Percentiles rank a stretch among this genome's conserved stretches.
Conservation (phyloP, 92 coral and sea anemone species). For the Hydrozoanthus gracilis region DNA sequence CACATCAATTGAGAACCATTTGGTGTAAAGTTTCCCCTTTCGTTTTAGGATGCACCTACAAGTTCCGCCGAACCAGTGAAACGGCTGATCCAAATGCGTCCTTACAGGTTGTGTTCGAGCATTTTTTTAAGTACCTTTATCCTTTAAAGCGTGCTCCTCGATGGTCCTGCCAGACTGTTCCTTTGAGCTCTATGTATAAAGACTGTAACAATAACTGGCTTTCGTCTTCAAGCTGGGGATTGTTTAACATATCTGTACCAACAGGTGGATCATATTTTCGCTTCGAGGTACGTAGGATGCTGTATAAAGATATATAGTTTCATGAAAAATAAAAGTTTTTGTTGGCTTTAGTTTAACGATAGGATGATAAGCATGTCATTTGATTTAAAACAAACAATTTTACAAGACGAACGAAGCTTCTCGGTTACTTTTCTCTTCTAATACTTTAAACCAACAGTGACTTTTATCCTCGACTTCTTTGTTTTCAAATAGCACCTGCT, state of each 20-base stretch:
- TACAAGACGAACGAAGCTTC: no score
- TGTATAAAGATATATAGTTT: neutral
- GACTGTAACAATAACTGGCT: slow-evolving; percentile 22
- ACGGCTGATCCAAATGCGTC: neutral
- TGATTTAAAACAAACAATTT: neutral
- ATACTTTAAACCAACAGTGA: no score
- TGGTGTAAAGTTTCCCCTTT: neutral
- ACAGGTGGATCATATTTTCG: neutral
- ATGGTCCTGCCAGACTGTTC: slow-evolving; percentile 30
- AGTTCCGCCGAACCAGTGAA: slow-evolving; percentile 10
- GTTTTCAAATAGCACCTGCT: no score
- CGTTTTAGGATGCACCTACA: slow-evolving; percentile 25
- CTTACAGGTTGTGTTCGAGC: slow-evolving; percentile 14
- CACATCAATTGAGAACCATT: neutral
- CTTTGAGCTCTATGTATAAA: neutral
- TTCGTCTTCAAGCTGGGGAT: slow-evolving; percentile 5
- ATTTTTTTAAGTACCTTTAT: slow-evolving; percentile 4
- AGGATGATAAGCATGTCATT: neutral
- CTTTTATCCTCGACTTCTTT: no score
- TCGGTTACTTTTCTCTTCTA: no score
- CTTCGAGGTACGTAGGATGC: slow-evolving; percentile 5
- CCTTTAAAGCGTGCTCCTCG: neutral
- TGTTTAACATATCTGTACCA: slow-evolving; percentile 13
- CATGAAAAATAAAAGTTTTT: neutral
- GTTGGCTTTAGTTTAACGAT: no score